phyloP scores from a whole-genome alignment of 2,888 invertebrate genomes.

The Tipula lateralis region DNA sequence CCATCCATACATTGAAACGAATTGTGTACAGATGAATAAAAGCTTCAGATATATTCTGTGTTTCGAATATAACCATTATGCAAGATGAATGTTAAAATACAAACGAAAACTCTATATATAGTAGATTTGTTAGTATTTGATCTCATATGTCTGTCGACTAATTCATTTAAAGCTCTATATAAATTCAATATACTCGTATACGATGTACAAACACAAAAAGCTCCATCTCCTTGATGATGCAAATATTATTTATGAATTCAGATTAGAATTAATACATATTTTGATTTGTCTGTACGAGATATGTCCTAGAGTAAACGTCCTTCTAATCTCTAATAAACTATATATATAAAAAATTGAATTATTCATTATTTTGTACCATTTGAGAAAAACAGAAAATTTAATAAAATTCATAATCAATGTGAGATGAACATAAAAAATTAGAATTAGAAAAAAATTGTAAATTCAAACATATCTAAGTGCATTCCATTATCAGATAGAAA shows the following conservation, averaged over 20 bases:
- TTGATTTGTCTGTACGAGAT: not conserved
- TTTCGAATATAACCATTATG: too few species aligned
- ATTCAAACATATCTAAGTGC: not conserved
- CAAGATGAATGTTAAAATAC: too few species aligned
- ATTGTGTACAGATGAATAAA: too few species aligned
- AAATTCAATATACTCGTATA: not conserved
- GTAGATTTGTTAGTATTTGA: not conserved
- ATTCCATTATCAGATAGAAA: not conserved
- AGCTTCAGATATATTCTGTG: too few species aligned
- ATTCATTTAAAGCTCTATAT: not conserved
- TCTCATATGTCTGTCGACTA: not conserved
- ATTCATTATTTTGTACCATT: not conserved
- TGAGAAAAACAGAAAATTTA: not conserved
- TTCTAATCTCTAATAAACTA: conserved; percentile 14
- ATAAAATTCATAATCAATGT: not conserved
- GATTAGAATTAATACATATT: not conserved
- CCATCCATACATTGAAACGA: too few species aligned
- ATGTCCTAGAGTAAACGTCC: not conserved
- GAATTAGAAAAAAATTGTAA: not conserved
- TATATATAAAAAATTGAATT: not conserved
- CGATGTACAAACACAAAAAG: not conserved
- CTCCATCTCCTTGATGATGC: not conserved
- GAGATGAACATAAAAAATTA: not conserved
- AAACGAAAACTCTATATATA: too few species aligned
- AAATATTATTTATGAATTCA: not conserved